phyloP scores from a whole-genome alignment of 2,888 invertebrate species.

The Dichetophora obliterata region DNA sequence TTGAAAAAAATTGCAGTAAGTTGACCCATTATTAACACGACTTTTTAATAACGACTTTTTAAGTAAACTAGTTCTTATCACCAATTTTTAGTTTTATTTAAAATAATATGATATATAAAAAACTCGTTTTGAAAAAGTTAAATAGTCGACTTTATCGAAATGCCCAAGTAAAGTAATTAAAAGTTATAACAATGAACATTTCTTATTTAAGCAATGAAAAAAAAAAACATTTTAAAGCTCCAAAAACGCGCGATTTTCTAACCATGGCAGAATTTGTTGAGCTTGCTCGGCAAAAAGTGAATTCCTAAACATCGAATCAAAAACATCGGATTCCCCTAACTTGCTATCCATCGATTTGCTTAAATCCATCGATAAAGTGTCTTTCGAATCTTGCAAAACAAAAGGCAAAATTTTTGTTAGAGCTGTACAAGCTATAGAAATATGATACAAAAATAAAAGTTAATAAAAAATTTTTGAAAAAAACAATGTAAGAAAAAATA shows the following conservation, averaged over 20 bases:
- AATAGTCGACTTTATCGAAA: too few relatives aligned
- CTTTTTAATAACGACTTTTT: too few relatives aligned
- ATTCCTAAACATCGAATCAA: constrained; percentile 51
- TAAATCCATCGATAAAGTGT: constrained; percentile 41
- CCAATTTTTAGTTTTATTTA: too few relatives aligned
- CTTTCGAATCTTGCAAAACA: constrained; percentile 55
- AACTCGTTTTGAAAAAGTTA: too few relatives aligned
- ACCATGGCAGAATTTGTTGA: constrained; percentile 59
- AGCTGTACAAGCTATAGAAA: constrained; percentile 51
- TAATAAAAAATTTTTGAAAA: not conserved
- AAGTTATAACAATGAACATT: too few relatives aligned
- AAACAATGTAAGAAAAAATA: not conserved
- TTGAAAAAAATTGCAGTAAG: too few relatives aligned
- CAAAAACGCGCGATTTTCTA: constrained; percentile 58
- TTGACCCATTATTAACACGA: too few relatives aligned
- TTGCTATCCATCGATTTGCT: constrained; percentile 49
- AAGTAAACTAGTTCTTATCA: too few relatives aligned
- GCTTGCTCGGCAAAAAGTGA: constrained; percentile 53
- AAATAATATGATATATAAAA: too few relatives aligned
- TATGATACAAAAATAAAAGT: not conserved
- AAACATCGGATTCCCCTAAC: constrained; percentile 44
- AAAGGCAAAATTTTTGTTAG: constrained; percentile 52
- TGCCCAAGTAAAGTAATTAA: too few relatives aligned
- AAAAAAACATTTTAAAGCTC: not conserved
- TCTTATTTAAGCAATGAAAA: too few relatives aligned